Evolutionary conservation across 2,888 invertebrate genomes (phyloP).

Genomic region (Elgonia sp.): DNA sequence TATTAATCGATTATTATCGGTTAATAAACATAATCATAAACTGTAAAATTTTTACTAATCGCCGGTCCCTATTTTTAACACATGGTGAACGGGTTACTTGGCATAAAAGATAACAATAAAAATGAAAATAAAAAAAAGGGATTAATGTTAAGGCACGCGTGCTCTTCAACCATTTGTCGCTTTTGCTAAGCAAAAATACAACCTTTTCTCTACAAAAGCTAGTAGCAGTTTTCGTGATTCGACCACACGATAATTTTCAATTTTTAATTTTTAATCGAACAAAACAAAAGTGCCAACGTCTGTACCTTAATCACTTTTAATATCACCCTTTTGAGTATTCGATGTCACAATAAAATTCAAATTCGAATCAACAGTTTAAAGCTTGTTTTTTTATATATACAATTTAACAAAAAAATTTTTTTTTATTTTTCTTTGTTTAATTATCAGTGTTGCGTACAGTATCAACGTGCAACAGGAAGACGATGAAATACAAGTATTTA

Average conservation of each 20-base stretch:
- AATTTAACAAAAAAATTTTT: neutral
- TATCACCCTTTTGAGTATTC: constrained; percentile 34
- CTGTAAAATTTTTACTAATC: too few relatives aligned
- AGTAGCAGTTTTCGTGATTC: constrained; percentile 21
- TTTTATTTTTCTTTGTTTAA: neutral
- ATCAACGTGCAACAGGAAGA: constrained; percentile 12
- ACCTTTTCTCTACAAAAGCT: constrained; percentile 26
- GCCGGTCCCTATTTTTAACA: neutral
- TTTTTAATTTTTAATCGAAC: neutral
- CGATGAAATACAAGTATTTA: constrained; percentile 1
- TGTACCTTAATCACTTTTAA: neutral
- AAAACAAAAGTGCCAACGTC: constrained; percentile 2
- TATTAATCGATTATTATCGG: too few relatives aligned
- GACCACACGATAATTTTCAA: constrained; percentile 18
- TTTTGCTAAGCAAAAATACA: constrained; percentile 37
- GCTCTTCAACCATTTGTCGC: constrained; percentile 25
- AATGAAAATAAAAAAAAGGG: constrained; percentile 5
- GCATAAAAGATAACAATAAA: constrained; percentile 42
- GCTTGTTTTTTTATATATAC: neutral
- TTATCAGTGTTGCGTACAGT: neutral
- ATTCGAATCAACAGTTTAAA: neutral
- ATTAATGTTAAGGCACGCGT: constrained; percentile 54
- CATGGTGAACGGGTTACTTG: constrained; percentile 34
- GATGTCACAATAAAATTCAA: neutral
- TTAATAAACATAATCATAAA: too few relatives aligned